Conservation (phyloP, 2,113 vertebrate genomes). For the Brienomyrus brachyistius region DNA sequence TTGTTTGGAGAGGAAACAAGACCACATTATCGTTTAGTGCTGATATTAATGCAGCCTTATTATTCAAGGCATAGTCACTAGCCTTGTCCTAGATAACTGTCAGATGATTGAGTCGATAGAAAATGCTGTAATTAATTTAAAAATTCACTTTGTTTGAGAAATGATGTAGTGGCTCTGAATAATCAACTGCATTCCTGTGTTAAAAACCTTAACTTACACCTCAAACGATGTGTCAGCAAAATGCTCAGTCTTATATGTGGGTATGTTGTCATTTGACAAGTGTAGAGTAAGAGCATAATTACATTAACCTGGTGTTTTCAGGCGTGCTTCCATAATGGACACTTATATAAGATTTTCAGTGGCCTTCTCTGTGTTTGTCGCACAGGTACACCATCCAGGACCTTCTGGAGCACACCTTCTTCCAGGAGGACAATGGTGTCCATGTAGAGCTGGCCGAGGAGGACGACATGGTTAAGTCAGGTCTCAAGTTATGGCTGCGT, state of each 20-base stretch:
- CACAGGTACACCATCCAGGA: conserved; percentile 89
- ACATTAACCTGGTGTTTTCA: not conserved
- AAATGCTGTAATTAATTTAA: not conserved
- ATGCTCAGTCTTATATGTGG: not conserved
- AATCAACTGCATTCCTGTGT: not conserved
- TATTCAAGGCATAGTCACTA: not conserved
- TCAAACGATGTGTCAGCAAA: not conserved
- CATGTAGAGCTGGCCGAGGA: conserved; percentile 90
- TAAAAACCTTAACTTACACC: not conserved
- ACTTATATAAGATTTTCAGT: no score
- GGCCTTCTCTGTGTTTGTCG: not conserved
- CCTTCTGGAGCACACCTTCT: conserved; percentile 87
- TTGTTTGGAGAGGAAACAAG: not conserved
- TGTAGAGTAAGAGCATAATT: not conserved
- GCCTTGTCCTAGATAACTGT: not conserved
- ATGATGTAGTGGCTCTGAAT: not conserved
- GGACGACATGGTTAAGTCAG: conserved; percentile 77
- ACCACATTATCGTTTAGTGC: not conserved
- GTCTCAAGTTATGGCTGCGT: conserved; percentile 88
- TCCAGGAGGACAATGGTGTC: conserved; percentile 87
- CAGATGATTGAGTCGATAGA: not conserved
- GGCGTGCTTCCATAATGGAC: not conserved
- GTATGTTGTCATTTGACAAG: not conserved
- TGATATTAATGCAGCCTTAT: not conserved
- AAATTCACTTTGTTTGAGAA: not conserved